Evolutionary conservation across 1,140 invertebrate genomes (phyloP).

Genomic region (Coptotermes formosanus): DNA sequence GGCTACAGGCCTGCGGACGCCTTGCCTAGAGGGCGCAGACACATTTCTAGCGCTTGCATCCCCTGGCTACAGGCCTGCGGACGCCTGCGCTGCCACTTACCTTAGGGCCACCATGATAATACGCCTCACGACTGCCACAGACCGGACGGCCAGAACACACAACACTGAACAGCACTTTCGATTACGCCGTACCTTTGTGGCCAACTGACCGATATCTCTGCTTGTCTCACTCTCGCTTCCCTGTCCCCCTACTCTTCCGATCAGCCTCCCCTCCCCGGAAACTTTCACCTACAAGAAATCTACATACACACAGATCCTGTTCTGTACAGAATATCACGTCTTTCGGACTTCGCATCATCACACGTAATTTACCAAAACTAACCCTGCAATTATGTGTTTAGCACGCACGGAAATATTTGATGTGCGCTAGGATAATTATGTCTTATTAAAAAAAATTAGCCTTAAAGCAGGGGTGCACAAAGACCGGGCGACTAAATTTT

Average conservation of each 20-base stretch:
- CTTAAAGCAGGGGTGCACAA: too few species aligned
- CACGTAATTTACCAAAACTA: too few species aligned
- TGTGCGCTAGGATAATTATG: too few species aligned
- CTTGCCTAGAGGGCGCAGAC: too few species aligned
- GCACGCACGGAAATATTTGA: too few species aligned
- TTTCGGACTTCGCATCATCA: too few species aligned
- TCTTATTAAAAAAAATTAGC: too few species aligned
- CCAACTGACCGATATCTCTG: conserved; percentile 25
- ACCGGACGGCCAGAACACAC: not conserved
- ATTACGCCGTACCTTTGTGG: not conserved
- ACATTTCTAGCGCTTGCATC: too few species aligned
- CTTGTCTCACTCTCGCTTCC: conserved; percentile 11
- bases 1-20: too few species aligned
- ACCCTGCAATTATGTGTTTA: too few species aligned
- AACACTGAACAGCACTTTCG: conserved; percentile 8
- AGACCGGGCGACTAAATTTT: too few species aligned
- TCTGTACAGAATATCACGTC: not conserved
- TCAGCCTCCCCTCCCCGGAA: conserved; percentile 2
- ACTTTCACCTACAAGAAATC: conserved; percentile 10
- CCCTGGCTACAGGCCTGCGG: too few species aligned
- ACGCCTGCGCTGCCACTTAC: not conserved
- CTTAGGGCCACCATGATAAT: not conserved
- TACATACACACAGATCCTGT: not conserved
- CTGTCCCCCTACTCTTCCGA: not conserved
- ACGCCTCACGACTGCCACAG: not conserved